A percentile compares a stretch with the other conserved stretches of the same genome.
These are phyloP conservation scores for Dryomyza anilis DNA, from an alignment of 2,888 invertebrate species.

Conservation along the genomic window DNA sequence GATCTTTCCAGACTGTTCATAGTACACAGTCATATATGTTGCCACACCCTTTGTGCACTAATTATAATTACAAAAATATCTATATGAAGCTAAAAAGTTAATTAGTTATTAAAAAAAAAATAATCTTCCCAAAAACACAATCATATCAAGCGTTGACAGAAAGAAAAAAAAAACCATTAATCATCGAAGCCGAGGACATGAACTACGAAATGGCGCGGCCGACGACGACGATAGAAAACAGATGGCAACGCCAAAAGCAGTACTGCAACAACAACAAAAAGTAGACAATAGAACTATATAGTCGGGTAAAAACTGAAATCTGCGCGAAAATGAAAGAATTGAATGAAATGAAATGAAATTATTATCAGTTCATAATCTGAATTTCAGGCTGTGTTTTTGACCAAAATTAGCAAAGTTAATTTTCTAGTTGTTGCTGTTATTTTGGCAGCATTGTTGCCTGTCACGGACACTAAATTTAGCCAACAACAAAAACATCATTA, in stretches of 20 bases:
- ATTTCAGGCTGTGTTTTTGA: background rate
- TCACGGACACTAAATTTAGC: conserved; percentile 4
- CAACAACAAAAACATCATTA: conserved; percentile 12
- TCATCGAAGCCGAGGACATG: background rate
- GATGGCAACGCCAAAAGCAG: background rate
- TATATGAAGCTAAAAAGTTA: too few relatives aligned
- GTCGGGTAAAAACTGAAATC: too few relatives aligned
- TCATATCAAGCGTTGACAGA: conserved; percentile 4
- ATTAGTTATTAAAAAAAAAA: too few relatives aligned
- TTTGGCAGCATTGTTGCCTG: conserved; percentile 12
- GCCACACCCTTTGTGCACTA: too few relatives aligned
- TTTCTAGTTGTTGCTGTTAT: background rate
- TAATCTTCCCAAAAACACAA: background rate
- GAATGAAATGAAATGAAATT: background rate
- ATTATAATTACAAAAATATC: too few relatives aligned
- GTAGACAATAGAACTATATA: too few relatives aligned
- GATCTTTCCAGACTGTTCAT: too few relatives aligned
- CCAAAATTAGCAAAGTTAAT: background rate
- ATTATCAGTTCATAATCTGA: background rate
- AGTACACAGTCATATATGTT: too few relatives aligned
- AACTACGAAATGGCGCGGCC: background rate
- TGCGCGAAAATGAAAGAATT: background rate
- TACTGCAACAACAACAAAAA: too few relatives aligned
- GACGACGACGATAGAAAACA: background rate
- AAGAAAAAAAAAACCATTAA: conserved; percentile 8